These are phyloP conservation scores for Strix aluco DNA, from an alignment of 2,113 vertebrate species.

Conservation along the genomic window DNA sequence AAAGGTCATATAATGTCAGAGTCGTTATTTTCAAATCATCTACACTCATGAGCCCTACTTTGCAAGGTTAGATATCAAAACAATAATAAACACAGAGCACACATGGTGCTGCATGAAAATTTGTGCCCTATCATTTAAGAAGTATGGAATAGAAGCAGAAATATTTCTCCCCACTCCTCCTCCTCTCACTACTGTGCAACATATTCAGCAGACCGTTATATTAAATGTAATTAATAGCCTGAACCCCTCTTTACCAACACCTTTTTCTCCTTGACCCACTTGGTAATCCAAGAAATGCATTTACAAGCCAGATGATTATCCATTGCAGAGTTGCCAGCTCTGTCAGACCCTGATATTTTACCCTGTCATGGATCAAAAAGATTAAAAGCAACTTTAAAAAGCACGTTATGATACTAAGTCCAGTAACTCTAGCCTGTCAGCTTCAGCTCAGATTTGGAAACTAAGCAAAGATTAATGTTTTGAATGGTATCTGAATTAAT, in stretches of 20 bases:
- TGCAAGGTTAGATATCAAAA: not conserved
- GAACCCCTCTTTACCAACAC: not conserved
- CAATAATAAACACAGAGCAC: not conserved
- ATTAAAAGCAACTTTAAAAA: constrained; percentile 30
- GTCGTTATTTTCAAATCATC: constrained; percentile 42
- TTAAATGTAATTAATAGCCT: not conserved
- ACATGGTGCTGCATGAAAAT: not conserved
- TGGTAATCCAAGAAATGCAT: not conserved
- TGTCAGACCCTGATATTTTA: not conserved
- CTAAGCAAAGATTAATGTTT: constrained; percentile 33
- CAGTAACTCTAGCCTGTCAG: not conserved
- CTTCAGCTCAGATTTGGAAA: constrained; percentile 28
- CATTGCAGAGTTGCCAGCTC: not conserved
- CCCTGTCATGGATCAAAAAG: constrained; percentile 13
- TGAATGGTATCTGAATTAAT: not conserved
- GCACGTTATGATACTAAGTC: not conserved
- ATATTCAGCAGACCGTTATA: not conserved
- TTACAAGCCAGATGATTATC: not conserved
- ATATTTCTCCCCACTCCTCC: not conserved
- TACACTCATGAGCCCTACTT: not conserved
- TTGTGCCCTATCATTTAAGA: not conserved
- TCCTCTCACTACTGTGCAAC: not conserved
- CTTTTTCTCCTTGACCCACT: not conserved
- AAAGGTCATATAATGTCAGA: constrained; percentile 53
- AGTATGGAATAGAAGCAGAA: not conserved